Percentiles rank a stretch among this genome's conserved stretches.
Evolutionary conservation across 2,888 invertebrate species (phyloP).

Genomic region (Drosophila paracracens): DNA sequence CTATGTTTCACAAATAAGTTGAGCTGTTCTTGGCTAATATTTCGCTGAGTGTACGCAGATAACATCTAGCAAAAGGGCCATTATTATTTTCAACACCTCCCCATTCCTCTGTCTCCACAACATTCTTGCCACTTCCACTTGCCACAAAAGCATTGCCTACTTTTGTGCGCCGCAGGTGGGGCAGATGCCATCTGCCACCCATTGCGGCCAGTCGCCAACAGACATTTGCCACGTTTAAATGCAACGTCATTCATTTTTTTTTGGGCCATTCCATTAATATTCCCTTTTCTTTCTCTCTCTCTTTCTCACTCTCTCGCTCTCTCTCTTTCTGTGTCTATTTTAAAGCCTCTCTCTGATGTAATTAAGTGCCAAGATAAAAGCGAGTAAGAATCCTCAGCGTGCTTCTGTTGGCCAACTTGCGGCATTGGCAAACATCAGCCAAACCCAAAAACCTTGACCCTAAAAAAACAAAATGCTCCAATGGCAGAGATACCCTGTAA

Average conservation of each 20-base stretch:
- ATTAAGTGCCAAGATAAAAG: slow-evolving; percentile 61
- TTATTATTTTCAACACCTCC: slow-evolving; percentile 39
- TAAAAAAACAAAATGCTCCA: slow-evolving; percentile 6
- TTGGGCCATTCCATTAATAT: slow-evolving; percentile 7
- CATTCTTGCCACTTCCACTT: not conserved
- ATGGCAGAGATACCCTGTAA: slow-evolving; percentile 5
- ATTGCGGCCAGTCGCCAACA: slow-evolving; percentile 13
- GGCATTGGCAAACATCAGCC: slow-evolving; percentile 10
- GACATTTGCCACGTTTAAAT: slow-evolving; percentile 36
- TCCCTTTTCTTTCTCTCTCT: not conserved
- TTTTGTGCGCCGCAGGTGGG: slow-evolving; percentile 58
- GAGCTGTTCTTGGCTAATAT: not conserved
- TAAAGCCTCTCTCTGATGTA: slow-evolving; percentile 46
- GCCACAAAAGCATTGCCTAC: slow-evolving; percentile 51
- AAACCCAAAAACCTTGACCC: slow-evolving; percentile 62
- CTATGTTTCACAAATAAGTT: not conserved
- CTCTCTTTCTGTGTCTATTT: not conserved
- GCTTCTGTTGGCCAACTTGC: slow-evolving; percentile 37
- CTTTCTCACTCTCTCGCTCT: not conserved
- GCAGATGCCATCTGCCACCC: not conserved
- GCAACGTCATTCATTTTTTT: slow-evolving; percentile 14
- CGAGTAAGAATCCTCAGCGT: slow-evolving; percentile 41
- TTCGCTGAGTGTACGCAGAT: slow-evolving; percentile 33
- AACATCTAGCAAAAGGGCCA: slow-evolving; percentile 44
- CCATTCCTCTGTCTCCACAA: not conserved